Evolutionary conservation across 1,140 invertebrate genomes (phyloP).

Genomic region (Zaprionus kolodkinae): DNA sequence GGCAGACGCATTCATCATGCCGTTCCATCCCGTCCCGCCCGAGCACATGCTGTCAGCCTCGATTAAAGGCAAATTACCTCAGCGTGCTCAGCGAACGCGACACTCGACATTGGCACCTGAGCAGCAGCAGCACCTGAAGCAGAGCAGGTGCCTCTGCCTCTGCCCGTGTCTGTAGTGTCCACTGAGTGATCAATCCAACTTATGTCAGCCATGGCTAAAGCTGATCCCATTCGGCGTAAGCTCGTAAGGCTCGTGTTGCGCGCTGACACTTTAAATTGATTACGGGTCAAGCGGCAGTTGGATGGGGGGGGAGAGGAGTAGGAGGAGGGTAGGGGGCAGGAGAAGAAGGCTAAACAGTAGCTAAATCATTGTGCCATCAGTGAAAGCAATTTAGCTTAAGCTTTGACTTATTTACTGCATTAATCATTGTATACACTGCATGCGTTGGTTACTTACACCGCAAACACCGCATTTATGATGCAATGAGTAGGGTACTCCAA

Average conservation of each 20-base stretch:
- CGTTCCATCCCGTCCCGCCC: neutral
- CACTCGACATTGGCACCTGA: slow-evolving; percentile 46
- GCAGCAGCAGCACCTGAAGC: slow-evolving; percentile 27
- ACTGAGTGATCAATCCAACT: slow-evolving; percentile 73
- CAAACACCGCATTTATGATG: too few species aligned
- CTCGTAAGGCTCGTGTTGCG: neutral
- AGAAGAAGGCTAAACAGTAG: slow-evolving; percentile 10
- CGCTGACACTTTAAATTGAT: slow-evolving; percentile 53
- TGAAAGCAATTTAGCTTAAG: neutral
- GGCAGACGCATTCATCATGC: slow-evolving; percentile 65
- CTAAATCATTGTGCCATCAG: neutral
- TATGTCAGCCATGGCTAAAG: slow-evolving; percentile 61
- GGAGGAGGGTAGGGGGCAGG: neutral
- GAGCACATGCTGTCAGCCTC: slow-evolving; percentile 70
- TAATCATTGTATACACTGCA: neutral
- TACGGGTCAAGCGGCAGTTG: slow-evolving; percentile 18
- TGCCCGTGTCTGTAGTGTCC: neutral
- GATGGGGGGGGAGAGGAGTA: too few species aligned
- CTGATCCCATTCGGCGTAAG: slow-evolving; percentile 51
- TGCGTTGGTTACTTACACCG: neutral
- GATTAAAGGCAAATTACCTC: slow-evolving; percentile 76
- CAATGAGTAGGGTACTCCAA: too few species aligned
- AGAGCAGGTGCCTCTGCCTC: neutral
- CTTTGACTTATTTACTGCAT: neutral
- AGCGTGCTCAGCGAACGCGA: slow-evolving; percentile 57